Evolutionary conservation across 2,113 vertebrate genomes (phyloP), one percentile per base, ranked within the genome.

Genomic region (Dasyprocta punctata): DNA sequence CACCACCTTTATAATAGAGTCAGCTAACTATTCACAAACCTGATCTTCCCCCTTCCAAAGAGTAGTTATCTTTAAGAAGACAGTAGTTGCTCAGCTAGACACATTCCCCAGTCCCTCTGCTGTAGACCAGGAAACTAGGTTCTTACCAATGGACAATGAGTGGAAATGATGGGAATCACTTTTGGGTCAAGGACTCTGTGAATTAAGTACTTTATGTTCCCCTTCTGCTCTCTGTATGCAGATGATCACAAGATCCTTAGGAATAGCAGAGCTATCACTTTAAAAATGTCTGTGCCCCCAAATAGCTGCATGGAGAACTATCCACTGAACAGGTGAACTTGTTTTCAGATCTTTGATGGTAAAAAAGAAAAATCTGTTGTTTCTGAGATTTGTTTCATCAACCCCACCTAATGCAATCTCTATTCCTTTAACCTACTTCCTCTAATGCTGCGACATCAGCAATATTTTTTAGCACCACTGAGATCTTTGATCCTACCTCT

Each of bases 331-430:
- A 73, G 78, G 63, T 22, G 52, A 36, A 12, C 38, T 87, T 80
- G 30, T 44, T 84, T 88, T 80, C 8, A 20, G 47, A 60, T 56
- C 47, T 84, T 44, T 26, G 5, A 30, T 28, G 30, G 22, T 30
- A 26, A 47, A 73, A 58, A 83, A 96, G 54, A 82, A 86, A 38
- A 28, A 75, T n/a, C 20, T 38, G 4, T 20, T 56, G 58, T 56
- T 77, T n/a, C 44, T 28, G 36, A 85, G n/a, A 3, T 73, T 88
- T 78, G 56, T 47, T 93, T 85, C n/a, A 16, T 47, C 16, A 9
- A 4, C 8, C 84, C 17, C 30, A 2, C 6, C 0, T 9, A 41
- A 77, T 65, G 0, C 7, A 16, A 38, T 30, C 20, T 49, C 16
- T 36, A 7, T 26, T 3, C 9, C 44, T 12, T 19, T 19, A 8